phyloP scores from a whole-genome alignment of 2,113 vertebrate species.

The Syngnathus scovelli region DNA sequence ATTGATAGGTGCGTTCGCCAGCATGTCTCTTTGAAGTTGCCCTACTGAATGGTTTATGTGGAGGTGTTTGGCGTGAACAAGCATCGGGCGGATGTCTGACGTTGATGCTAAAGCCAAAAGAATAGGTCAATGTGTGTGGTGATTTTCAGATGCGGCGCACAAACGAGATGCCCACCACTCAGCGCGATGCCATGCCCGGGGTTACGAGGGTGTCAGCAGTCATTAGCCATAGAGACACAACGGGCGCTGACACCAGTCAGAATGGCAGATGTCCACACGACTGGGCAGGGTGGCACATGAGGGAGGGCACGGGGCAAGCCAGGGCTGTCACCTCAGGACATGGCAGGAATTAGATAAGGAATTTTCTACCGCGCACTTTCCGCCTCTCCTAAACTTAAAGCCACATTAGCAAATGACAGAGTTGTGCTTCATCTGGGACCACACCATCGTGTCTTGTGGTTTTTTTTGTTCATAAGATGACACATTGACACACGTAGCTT shows the following conservation, averaged over 20 bases:
- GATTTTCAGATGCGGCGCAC: conserved; percentile 52
- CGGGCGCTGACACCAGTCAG: conserved; percentile 65
- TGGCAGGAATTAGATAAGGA: conserved; percentile 58
- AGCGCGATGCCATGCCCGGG: conserved; percentile 32
- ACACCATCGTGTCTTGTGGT: neutral
- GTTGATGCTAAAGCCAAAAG: conserved; percentile 71
- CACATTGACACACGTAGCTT: no score
- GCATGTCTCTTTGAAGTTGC: conserved; percentile 58
- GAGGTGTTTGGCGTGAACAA: conserved; percentile 49
- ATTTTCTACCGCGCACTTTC: conserved; percentile 43
- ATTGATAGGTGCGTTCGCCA: conserved; percentile 35
- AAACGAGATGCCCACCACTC: conserved; percentile 62
- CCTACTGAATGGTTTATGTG: conserved; percentile 42
- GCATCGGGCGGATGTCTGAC: conserved; percentile 50
- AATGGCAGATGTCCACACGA: conserved; percentile 73
- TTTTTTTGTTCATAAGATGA: neutral
- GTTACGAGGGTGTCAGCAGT: conserved; percentile 56
- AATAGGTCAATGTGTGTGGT: conserved; percentile 74
- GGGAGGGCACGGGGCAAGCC: conserved; percentile 55
- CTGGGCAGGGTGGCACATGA: conserved; percentile 61
- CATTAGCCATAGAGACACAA: conserved; percentile 57
- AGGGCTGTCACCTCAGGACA: conserved; percentile 52
- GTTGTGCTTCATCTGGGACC: neutral
- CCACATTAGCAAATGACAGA: neutral
- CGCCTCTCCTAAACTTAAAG: conserved; percentile 26